These are phyloP conservation scores for Neodon shergylaensis DNA, from an alignment of 2,113 vertebrate genomes.

Conservation along the genomic window DNA sequence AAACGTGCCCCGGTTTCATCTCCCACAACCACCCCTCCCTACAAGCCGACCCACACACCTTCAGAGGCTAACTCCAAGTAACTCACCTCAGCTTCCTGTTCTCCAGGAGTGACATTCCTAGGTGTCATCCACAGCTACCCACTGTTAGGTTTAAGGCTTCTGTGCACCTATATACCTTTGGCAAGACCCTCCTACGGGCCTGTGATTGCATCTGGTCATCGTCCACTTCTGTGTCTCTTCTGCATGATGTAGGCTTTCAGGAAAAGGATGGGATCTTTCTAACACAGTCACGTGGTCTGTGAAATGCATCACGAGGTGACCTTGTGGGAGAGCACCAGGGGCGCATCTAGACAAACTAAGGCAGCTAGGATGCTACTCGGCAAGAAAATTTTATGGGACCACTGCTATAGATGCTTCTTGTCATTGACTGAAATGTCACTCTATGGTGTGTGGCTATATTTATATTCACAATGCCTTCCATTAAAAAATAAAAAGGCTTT, in stretches of 20 bases:
- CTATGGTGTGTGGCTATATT: neutral
- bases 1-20: neutral
- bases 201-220: neutral
- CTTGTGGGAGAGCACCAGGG: neutral
- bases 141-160: neutral
- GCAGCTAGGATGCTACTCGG: neutral
- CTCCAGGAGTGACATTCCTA: neutral
- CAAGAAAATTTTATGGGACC: neutral
- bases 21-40: neutral
- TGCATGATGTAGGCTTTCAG: neutral
- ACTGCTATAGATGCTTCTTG: neutral
- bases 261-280: neutral
- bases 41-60: neutral
- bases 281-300: neutral
- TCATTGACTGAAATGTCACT: neutral
- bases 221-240: neutral
- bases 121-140: neutral
- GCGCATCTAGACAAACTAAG: neutral
- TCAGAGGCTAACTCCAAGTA: conserved; percentile 6
- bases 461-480: neutral
- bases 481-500: neutral
- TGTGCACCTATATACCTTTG: neutral
- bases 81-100: neutral
- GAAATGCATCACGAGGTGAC: neutral
- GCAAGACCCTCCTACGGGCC: neutral